Evolutionary conservation across 2,888 invertebrate genomes (phyloP), one percentile per base, ranked within the genome.

Genomic region (Choreutis nemorana): DNA sequence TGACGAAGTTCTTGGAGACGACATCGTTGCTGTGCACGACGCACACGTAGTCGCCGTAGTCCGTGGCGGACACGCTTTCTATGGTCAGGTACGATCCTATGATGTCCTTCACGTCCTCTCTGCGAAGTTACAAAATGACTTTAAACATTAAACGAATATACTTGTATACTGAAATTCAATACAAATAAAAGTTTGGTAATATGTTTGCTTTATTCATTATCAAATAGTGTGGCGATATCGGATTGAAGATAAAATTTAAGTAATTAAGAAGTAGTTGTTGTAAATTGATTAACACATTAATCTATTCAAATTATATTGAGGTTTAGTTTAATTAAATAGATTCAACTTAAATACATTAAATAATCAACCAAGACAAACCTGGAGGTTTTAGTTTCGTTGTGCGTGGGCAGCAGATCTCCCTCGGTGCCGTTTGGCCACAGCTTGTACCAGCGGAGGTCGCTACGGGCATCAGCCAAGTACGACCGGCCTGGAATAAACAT

Each of bases 21-120:
- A 73, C 72, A 41, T 82, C 82, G 39, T 84, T 83, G 61, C 81
- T 89, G 63, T 84, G 87, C 35, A 89, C 84, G 30, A 82, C 81
- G 61, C 90, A 90, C 39, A 82, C 81, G 55, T 89, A 90, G 29
- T 82, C 81, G 24, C 89, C 89, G 58, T 86, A 88, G 70, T 90
- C 87, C 39, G 83, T 83, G 14, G 73, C 62, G 23, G 77, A 64
- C 26, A 87, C 81, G 14, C 78, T 71, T 26, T 80, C 73, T 41
- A 89, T 84, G 24, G 68, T 75, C 47, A 90, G 62, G 55, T 88
- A 89, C 3, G 87, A 83, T 1, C 90, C 90, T 45, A 87, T 82
- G 24, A 87, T 87, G 54, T 87, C 86, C 28, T 82, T 81, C 33
- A 85, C 82, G 48, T 89, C 89, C 42, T 89, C 89, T 35, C 89